A percentile compares a stretch with the other conserved stretches of the same genome.
Conservation (phyloP, 2,113 vertebrate genomes). For the Tringa solitaria region DNA sequence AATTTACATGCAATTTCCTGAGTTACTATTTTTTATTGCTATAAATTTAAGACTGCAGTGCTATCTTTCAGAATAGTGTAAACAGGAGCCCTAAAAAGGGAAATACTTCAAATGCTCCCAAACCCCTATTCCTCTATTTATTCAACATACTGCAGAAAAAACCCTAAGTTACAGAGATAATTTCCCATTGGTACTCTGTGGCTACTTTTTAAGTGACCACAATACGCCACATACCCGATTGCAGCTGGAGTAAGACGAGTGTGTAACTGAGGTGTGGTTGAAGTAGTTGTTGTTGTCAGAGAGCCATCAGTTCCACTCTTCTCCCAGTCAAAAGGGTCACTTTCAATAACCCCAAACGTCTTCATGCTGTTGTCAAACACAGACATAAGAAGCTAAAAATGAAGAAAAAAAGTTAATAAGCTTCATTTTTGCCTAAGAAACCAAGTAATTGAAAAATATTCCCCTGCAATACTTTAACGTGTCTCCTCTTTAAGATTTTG, state of each 20-base stretch:
- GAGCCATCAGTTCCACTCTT: slow-evolving; percentile 87
- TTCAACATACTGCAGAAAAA: background rate
- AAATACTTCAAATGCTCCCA: background rate
- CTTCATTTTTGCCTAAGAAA: background rate
- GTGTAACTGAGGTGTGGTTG: slow-evolving; percentile 91
- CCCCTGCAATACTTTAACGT: background rate
- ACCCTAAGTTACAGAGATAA: background rate
- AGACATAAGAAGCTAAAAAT: slow-evolving; percentile 90
- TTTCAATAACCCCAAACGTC: slow-evolving; percentile 91
- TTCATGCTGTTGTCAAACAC: slow-evolving; percentile 98
- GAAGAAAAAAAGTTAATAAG: background rate
- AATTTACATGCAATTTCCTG: slow-evolving; percentile 6
- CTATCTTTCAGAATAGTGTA: background rate
- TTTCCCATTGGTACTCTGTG: background rate
- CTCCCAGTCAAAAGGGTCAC: slow-evolving; percentile 97
- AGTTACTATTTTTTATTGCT: background rate
- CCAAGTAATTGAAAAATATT: background rate
- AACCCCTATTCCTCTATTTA: background rate
- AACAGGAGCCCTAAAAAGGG: background rate
- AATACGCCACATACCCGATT: slow-evolving; percentile 80
- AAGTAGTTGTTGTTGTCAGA: slow-evolving; percentile 84
- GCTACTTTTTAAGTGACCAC: background rate
- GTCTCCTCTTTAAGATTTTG: background rate
- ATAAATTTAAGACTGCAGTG: background rate
- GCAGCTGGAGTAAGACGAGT: slow-evolving; percentile 94